Conservation (phyloP, 2,797 vertebrate species). For the Mormyrus proboscirostris region DNA sequence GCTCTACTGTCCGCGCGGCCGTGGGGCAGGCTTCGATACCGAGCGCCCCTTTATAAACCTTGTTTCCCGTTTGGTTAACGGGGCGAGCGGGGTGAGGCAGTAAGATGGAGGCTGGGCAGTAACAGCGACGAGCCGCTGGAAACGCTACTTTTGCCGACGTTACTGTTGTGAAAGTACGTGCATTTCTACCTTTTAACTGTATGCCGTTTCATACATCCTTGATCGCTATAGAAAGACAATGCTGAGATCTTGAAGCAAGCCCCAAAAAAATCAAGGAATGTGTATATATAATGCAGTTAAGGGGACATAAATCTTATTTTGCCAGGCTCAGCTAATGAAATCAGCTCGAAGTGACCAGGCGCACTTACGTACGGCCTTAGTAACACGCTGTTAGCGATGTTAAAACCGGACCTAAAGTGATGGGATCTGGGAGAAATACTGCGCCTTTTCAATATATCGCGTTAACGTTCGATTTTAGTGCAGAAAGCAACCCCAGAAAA, state of each 20-base stretch:
- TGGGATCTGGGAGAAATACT: neutral
- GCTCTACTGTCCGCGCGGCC: neutral
- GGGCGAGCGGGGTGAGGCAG: neutral
- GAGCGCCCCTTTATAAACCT: neutral
- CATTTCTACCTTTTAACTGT: neutral
- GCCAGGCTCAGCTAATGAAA: neutral
- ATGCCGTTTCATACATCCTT: neutral
- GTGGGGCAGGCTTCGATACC: neutral
- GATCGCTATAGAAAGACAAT: neutral
- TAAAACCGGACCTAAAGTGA: neutral
- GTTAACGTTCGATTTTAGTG: neutral
- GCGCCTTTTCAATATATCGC: neutral
- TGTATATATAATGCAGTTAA: neutral
- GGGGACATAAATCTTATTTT: neutral
- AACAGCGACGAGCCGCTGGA: neutral
- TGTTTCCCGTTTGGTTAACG: neutral
- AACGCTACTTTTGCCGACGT: constrained; percentile 3
- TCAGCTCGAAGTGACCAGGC: neutral
- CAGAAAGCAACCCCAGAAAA: neutral
- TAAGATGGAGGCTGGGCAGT: constrained; percentile 2
- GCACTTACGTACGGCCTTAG: neutral
- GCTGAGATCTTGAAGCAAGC: constrained; percentile 7
- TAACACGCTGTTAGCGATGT: neutral
- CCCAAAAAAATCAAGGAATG: neutral
- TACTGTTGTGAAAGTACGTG: constrained; percentile 13